phyloP scores from a whole-genome alignment of 2,888 invertebrate genomes.

The Euphydryas editha region DNA sequence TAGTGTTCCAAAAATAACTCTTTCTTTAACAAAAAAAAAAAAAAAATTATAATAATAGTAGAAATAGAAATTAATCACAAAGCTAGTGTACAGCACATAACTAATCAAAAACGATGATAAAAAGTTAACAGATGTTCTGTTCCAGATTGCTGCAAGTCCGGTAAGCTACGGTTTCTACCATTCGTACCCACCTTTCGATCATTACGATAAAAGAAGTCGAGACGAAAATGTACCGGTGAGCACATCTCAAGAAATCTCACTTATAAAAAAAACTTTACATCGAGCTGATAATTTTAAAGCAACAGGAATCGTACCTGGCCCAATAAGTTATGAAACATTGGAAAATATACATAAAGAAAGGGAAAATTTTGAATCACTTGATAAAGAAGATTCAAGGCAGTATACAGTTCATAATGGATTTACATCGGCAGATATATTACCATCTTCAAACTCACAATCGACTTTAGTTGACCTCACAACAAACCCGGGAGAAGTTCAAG shows the following conservation, averaged over 20 bases:
- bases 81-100: slow-evolving; percentile 62
- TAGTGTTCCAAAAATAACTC: slow-evolving; percentile 45
- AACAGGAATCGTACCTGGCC: slow-evolving; percentile 36
- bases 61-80: slow-evolving; percentile 29
- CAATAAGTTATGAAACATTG: neutral
- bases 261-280: slow-evolving; percentile 38
- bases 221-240: slow-evolving; percentile 58
- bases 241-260: slow-evolving; percentile 62
- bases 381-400: slow-evolving; percentile 40
- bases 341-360: slow-evolving; percentile 2
- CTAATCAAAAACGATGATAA: slow-evolving; percentile 65
- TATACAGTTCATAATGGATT: slow-evolving; percentile 35
- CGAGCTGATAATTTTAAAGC: slow-evolving; percentile 38
- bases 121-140: slow-evolving; percentile 80
- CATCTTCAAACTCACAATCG: slow-evolving; percentile 62
- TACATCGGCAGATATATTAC: slow-evolving; percentile 51
- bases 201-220: slow-evolving; percentile 72
- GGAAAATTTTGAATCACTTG: slow-evolving; percentile 3
- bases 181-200: slow-evolving; percentile 76
- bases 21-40: neutral
- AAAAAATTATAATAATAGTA: too few relatives aligned
- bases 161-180: slow-evolving; percentile 90
- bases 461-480: slow-evolving; percentile 67
- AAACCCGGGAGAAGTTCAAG: slow-evolving; percentile 74
- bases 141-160: slow-evolving; percentile 88